Conservation (phyloP, 2,888 invertebrate genomes). For the Xanthorhoe spadicearia region DNA sequence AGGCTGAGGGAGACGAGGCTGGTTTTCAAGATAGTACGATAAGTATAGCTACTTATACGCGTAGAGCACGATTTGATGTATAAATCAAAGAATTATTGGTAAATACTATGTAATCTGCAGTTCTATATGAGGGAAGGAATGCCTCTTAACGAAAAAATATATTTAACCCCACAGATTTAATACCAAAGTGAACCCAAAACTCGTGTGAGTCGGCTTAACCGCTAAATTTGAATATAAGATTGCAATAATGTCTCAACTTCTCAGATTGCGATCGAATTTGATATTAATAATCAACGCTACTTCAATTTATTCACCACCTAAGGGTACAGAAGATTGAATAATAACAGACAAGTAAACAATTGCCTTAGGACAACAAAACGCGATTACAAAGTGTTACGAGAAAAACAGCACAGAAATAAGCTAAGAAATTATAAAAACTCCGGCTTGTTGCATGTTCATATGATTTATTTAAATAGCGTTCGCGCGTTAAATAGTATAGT, state of each 20-base stretch:
- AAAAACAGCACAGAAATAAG: background rate
- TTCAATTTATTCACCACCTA: slow-evolving; percentile 30
- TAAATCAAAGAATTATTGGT: background rate
- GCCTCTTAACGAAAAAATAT: too few species aligned
- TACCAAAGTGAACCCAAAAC: background rate
- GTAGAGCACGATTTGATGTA: background rate
- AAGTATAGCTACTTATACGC: background rate
- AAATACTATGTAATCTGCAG: background rate
- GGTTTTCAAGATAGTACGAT: background rate
- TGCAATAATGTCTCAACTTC: slow-evolving; percentile 32
- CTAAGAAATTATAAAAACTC: background rate
- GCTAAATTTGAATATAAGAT: slow-evolving; percentile 15
- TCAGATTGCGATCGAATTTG: slow-evolving; percentile 12
- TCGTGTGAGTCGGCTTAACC: slow-evolving; percentile 1
- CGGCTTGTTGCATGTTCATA: too few species aligned
- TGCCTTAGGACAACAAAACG: slow-evolving; percentile 38
- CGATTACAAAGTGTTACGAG: slow-evolving; percentile 14
- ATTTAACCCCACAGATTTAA: too few species aligned
- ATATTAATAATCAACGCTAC: slow-evolving; percentile 29
- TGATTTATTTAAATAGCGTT: too few species aligned
- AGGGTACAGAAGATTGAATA: slow-evolving; percentile 58
- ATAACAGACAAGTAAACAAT: slow-evolving; percentile 51
- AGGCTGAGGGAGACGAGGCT: slow-evolving; percentile 21
- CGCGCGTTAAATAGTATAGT: too few species aligned
- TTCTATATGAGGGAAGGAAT: too few species aligned